Percentiles rank a stretch among this genome's conserved stretches.
phyloP scores from a whole-genome alignment of 2,797 vertebrate species.

The Clarias laeviceps region DNA sequence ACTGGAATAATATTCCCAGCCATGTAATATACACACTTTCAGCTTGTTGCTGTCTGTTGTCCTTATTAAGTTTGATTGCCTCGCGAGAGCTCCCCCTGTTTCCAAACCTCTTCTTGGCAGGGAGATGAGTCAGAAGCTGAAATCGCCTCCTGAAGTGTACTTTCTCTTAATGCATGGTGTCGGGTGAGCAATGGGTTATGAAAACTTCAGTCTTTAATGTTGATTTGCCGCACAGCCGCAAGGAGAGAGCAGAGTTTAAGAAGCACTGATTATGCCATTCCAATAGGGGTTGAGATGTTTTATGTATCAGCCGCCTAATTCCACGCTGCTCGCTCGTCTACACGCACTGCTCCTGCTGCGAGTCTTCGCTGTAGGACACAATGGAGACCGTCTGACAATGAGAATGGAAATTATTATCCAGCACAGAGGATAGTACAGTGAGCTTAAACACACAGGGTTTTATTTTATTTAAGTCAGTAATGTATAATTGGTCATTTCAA shows the following conservation, averaged over 20 bases:
- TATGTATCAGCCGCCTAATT: conserved; percentile 43
- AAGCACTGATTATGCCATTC: conserved; percentile 45
- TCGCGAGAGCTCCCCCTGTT: conserved; percentile 31
- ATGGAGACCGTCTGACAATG: conserved; percentile 8
- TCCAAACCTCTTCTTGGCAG: conserved; percentile 44
- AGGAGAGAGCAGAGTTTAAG: conserved; percentile 39
- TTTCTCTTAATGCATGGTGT: conserved; percentile 47
- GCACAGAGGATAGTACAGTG: conserved; percentile 3
- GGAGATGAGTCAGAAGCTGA: conserved; percentile 34
- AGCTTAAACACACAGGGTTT: background rate
- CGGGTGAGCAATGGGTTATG: conserved; percentile 28
- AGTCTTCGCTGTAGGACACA: conserved; percentile 1
- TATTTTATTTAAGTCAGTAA: background rate
- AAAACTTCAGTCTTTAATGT: conserved; percentile 54
- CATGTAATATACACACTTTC: conserved; percentile 36
- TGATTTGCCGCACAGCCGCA: conserved; percentile 31
- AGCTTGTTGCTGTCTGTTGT: conserved; percentile 44
- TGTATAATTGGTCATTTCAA: background rate
- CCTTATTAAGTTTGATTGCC: conserved; percentile 48
- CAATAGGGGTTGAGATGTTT: conserved; percentile 43
- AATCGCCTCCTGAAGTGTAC: conserved; percentile 49
- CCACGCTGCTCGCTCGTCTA: conserved; percentile 2
- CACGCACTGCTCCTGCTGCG: background rate
- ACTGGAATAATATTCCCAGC: conserved; percentile 37
- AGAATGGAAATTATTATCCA: background rate